Base-by-base conservation (phyloP, 1,140 invertebrate genomes). In the Pseudobourletiella spinata region DNA sequence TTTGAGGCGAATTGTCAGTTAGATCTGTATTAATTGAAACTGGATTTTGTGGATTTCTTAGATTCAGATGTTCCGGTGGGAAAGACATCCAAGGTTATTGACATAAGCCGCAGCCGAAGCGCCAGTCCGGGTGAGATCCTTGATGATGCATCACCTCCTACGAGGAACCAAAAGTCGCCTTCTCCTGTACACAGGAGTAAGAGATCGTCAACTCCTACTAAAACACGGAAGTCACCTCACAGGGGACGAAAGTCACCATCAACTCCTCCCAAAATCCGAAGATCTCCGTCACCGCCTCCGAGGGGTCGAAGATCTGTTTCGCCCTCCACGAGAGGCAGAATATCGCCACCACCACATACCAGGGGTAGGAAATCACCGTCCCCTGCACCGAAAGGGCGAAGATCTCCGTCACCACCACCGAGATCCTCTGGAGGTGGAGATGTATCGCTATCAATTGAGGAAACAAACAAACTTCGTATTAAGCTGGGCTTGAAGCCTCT, bases 401-500 rank as follows among this genome's bases (percentile, higher is more conserved):
- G 30, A 4, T 65, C 67, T 3, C 67, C 67, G 0, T 65, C 63
- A 3, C 67, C 67, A 26, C 43, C 35, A 16, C 63, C 54, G 39
- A 28, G 46, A 25, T 64, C 62, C 14, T 50, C 56, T 24, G 66
- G 56, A 4, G 58, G 57, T 30, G 72, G 69, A 26, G 74, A 75
- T 24, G 46, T 66, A 16, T 77, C 75, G 50, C 75, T 95, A 2
- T 92, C 89, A 2, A 86, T 95, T 70, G 86, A 90, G 69, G 91
- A 95, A 73, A 95, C 92, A 18, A 96, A 97, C 76, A 88, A 86
- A 71, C 74, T 98, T 0, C 79, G 95, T 72, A 89, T 89, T 4
- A 94, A 96, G 73, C 80, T 99, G 16, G 95, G 95, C 2, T 77
- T 98, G 1, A 95, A 95, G 74, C 95, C 95, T 3, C 76, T 98